Percentiles rank a stretch among this genome's conserved stretches.
phyloP scores from a whole-genome alignment of 2,797 vertebrate genomes.

The Peromyscus attwateri region DNA sequence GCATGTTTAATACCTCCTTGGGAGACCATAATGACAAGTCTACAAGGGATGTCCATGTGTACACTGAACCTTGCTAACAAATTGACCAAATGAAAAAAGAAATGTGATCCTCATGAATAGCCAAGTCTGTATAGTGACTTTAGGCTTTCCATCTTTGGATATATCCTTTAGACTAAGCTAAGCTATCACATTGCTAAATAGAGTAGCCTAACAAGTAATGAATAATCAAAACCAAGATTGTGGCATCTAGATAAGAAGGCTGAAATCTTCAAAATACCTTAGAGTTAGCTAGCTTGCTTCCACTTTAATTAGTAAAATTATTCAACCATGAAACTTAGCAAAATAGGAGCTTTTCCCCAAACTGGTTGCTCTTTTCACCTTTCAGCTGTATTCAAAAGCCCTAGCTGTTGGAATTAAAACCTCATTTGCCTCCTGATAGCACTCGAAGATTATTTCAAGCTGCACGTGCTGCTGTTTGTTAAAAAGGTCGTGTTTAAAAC shows the following conservation, averaged over 20 bases:
- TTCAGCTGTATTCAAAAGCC: slow-evolving; percentile 17
- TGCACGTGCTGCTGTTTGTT: neutral
- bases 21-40: neutral
- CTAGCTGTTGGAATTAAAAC: neutral
- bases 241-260: neutral
- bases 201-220: neutral
- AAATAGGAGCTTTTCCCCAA: slow-evolving; percentile 50
- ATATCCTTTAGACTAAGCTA: neutral
- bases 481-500: neutral
- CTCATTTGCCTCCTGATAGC: neutral
- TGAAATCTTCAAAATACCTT: neutral
- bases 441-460: neutral
- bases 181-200: neutral
- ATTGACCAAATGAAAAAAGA: slow-evolving; percentile 43
- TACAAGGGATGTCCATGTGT: neutral
- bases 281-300: slow-evolving; percentile 46
- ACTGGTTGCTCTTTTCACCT: slow-evolving; percentile 26
- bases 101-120: neutral
- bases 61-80: neutral
- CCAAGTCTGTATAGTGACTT: neutral
- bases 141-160: neutral
- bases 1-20: neutral
- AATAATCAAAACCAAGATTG: accelerated
- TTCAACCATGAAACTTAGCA: neutral
- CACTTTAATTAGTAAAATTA: slow-evolving; percentile 35